Percentiles rank a stretch among this genome's conserved stretches.
Conservation (phyloP, 1,140 invertebrate species). For the Wiebesia pumilae region DNA sequence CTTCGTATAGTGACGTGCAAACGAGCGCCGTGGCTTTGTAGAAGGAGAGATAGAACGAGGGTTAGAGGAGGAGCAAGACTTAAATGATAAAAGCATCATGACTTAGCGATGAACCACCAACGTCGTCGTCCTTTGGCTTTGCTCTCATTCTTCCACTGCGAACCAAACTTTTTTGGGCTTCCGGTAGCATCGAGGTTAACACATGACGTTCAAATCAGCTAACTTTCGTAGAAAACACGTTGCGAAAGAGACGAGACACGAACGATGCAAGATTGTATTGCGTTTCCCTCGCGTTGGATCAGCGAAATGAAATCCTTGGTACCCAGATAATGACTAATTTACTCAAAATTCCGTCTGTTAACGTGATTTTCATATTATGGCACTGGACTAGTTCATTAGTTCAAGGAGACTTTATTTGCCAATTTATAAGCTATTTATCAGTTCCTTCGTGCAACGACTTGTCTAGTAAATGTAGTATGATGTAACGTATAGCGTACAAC, state of each 20-base stretch:
- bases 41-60: not conserved
- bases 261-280: not conserved
- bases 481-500: slow-evolving; percentile 23
- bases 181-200: not conserved
- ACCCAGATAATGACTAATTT: not conserved
- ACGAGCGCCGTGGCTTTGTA: not conserved
- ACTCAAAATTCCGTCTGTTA: slow-evolving; percentile 4
- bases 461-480: not conserved
- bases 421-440: slow-evolving; percentile 28
- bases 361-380: not conserved
- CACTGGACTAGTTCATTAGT: no score
- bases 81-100: slow-evolving; percentile 72
- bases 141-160: not conserved
- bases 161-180: not conserved
- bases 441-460: not conserved
- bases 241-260: not conserved
- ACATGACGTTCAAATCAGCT: slow-evolving; percentile 30
- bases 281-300: not conserved
- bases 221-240: slow-evolving; percentile 1
- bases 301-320: not conserved
- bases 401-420: not conserved
- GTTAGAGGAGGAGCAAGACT: slow-evolving; percentile 46
- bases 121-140: slow-evolving; percentile 57
- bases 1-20: not conserved
- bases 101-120: slow-evolving; percentile 70